Conservation (phyloP, 2,797 vertebrate genomes). For the Dendrocincla fuliginosa region DNA sequence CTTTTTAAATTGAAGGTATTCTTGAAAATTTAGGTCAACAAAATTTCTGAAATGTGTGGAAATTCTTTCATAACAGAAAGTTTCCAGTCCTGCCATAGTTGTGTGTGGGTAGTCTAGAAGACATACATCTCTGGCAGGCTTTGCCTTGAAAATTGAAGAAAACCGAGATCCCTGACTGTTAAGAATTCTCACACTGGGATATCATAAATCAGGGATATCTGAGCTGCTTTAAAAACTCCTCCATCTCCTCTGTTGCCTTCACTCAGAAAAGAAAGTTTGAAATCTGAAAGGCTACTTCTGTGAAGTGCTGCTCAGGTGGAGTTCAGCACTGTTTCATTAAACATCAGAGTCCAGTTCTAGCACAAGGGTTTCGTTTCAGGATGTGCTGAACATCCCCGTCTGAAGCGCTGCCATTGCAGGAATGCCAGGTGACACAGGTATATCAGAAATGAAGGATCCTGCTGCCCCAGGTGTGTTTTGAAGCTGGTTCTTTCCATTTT, state of each 20-base stretch:
- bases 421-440: accelerated
- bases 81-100: neutral
- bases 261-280: neutral
- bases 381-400: neutral
- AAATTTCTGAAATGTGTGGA: neutral
- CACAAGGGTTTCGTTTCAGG: neutral
- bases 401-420: neutral
- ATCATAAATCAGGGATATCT: neutral
- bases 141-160: constrained; percentile 18
- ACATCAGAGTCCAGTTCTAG: neutral
- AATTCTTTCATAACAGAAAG: neutral
- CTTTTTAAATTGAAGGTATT: neutral
- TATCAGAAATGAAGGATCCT: neutral
- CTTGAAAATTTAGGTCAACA: neutral
- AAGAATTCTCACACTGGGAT: neutral
- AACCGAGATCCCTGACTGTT: neutral
- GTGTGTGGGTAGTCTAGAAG: neutral
- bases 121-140: neutral
- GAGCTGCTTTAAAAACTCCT: neutral
- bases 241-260: neutral
- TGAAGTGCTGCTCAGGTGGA: neutral
- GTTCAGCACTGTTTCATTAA: neutral
- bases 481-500: neutral
- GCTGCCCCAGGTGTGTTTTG: neutral
- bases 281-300: neutral